A percentile compares a stretch with the other conserved stretches of the same genome.
These are phyloP conservation scores for Schizothorax lantsangensis DNA, from an alignment of 2,797 vertebrate species.

Conservation along the genomic window DNA sequence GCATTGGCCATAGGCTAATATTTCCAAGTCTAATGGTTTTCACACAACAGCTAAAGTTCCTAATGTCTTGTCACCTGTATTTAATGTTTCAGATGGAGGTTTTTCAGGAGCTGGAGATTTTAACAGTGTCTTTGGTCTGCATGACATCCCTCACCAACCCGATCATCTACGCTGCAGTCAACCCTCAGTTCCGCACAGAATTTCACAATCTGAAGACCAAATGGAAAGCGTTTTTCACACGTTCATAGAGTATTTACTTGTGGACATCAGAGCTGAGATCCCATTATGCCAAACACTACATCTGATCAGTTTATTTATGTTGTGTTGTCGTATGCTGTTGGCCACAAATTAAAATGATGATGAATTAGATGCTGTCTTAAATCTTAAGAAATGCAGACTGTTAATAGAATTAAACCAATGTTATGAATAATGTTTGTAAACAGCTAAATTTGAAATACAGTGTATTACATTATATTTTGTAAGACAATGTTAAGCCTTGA, in stretches of 20 bases:
- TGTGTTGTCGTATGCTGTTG: background rate
- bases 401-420: background rate
- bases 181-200: constrained; percentile 80
- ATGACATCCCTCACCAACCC: constrained; percentile 80
- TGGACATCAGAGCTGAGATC: background rate
- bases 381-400: background rate
- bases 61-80: background rate
- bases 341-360: background rate
- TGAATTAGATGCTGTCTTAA: background rate
- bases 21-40: background rate
- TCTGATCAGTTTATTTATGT: background rate
- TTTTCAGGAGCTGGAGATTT: constrained; percentile 70
- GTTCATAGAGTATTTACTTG: constrained; percentile 45
- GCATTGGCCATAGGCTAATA: background rate
- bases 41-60: background rate
- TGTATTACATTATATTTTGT: background rate
- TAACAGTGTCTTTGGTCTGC: constrained; percentile 77
- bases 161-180: constrained; percentile 81
- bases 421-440: background rate
- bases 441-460: background rate
- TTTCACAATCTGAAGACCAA: constrained; percentile 73
- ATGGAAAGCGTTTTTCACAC: constrained; percentile 63
- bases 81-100: constrained; percentile 67
- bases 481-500: background rate
- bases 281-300: background rate